Base-by-base conservation (phyloP, 1,140 invertebrate genomes). In the Drosophila sproati region DNA sequence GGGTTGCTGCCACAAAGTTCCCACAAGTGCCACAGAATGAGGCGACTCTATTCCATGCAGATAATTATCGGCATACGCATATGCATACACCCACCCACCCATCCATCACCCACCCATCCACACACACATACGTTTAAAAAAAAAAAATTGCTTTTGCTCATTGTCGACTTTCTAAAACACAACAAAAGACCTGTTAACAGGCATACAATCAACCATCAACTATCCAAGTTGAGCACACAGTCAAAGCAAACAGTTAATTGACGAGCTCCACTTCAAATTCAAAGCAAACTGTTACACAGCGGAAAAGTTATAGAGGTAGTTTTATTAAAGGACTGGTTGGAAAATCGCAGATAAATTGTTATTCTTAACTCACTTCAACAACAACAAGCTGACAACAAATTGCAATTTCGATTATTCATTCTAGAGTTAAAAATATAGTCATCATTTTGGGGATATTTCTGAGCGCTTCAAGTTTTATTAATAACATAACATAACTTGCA, bases 1-100 rank as follows among this genome's bases (percentile, higher is more conserved):
- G 7, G 45, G 45, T 61, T 48, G 77, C 60, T 80, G 79, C 56
- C 29, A 31, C 37, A 69, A 68, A 56, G 73, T 73, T 41, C 39
- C 73, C 55, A 69, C 77, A 60, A 77, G 55, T 66, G 43, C 35
- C 61, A 56, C 48, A 35, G 55, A 43, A 47, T 34, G 4, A 48
- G 43, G 5, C 43, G 7, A 20, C 57, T 60, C n/a, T 3, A 47
- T 63, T 75, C 59, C 51, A 43, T 7, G 3, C 32, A 45, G 54
- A 47, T 63, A 71, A 71, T 71, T 75, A 75, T 63, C 57, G 32
- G 10, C 51, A 8, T 37, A 62, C 59, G 20, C 20, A 47, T 37
- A 20, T n/a, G 4, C 48, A 12, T 5, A 8, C 29, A 20, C 35
- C 10, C 4, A 50, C 37, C 20, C 54, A 35, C 47, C 35, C 20